These are phyloP conservation scores for Nephrotoma flavescens DNA, from an alignment of 2,888 invertebrate species.

Conservation along the genomic window DNA sequence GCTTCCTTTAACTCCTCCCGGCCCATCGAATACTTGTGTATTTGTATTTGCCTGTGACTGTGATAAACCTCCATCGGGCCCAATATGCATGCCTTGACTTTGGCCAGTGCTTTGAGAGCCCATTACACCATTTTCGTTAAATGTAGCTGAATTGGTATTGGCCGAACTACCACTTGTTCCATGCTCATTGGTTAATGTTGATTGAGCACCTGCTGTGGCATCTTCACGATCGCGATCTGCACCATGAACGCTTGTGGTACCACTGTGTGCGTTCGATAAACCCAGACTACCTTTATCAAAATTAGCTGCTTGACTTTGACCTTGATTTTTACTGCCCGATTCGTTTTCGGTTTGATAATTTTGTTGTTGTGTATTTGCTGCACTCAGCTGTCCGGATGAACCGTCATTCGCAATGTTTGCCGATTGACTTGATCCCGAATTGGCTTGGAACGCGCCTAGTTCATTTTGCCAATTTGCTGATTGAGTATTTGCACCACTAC, in stretches of 20 bases:
- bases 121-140: slow-evolving; percentile 17
- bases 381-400: slow-evolving; percentile 24
- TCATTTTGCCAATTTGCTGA: slow-evolving; percentile 16
- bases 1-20: slow-evolving; percentile 21
- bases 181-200: slow-evolving; percentile 19
- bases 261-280: slow-evolving; percentile 25
- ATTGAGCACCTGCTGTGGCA: slow-evolving; percentile 21
- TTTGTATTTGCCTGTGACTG: slow-evolving; percentile 21
- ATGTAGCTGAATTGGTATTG: slow-evolving; percentile 21
- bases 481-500: slow-evolving; percentile 23
- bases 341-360: slow-evolving; percentile 16
- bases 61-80: slow-evolving; percentile 18
- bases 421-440: slow-evolving; percentile 26
- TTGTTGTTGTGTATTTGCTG: slow-evolving; percentile 27
- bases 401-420: slow-evolving; percentile 27
- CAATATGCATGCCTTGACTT: slow-evolving; percentile 24
- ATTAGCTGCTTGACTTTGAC: slow-evolving; percentile 27
- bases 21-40: slow-evolving; percentile 18
- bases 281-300: slow-evolving; percentile 21
- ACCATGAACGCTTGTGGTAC: slow-evolving; percentile 18
- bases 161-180: slow-evolving; percentile 23
- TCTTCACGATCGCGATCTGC: slow-evolving; percentile 17
- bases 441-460: slow-evolving; percentile 17
- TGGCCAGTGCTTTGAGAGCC: slow-evolving; percentile 21
- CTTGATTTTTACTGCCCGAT: slow-evolving; percentile 19